Conservation (phyloP, 1,140 invertebrate species). For the Sitobion miscanthi region DNA sequence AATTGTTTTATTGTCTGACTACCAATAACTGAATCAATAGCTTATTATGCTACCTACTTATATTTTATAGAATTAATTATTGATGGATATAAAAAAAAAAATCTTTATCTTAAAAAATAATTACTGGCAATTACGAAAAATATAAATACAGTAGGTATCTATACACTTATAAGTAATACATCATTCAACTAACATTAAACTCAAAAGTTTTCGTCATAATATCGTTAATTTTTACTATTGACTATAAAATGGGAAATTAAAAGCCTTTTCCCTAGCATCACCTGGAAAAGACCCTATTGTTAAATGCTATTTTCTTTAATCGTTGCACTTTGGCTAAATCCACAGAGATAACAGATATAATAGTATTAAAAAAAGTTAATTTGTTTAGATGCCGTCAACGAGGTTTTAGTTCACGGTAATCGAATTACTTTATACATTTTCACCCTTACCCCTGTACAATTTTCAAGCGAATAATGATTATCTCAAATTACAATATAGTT, state of each 20-base stretch:
- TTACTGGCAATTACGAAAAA: neutral
- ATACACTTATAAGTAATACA: neutral
- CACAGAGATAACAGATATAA: neutral
- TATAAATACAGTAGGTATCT: neutral
- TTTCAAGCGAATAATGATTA: neutral
- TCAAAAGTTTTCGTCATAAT: conserved; percentile 3
- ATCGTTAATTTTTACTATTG: conserved; percentile 15
- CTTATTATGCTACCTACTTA: neutral
- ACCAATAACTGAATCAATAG: neutral
- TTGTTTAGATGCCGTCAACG: neutral
- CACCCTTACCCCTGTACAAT: neutral
- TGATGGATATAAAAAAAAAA: neutral
- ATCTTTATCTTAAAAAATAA: neutral
- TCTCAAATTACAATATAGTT: neutral
- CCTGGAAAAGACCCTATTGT: conserved; percentile 19
- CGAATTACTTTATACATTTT: neutral
- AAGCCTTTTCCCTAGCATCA: neutral
- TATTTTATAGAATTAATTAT: neutral
- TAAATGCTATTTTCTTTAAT: conserved; percentile 17
- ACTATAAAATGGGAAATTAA: conserved; percentile 23
- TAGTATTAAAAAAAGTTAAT: conserved; percentile 6
- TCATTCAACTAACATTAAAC: neutral
- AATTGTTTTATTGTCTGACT: neutral
- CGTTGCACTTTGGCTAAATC: neutral
- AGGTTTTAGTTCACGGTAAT: neutral